phyloP scores from a whole-genome alignment of 2,888 invertebrate species.

The Tetragnatha montana region DNA sequence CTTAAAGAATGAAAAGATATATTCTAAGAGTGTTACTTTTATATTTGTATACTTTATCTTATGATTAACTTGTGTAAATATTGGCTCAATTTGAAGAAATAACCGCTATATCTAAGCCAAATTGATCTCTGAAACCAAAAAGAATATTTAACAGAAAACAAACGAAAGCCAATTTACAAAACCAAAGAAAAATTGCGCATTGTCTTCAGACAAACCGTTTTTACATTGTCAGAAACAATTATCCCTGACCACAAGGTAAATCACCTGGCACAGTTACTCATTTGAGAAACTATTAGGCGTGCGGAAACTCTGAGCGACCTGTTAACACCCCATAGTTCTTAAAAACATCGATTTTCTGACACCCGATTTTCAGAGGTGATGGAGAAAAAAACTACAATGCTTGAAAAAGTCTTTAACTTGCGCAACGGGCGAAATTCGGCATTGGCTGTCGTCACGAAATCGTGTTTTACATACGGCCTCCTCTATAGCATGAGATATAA shows the following conservation, averaged over 20 bases:
- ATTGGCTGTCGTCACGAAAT: slow-evolving; percentile 58
- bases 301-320: slow-evolving; percentile 8
- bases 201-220: not conserved
- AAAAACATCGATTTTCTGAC: not conserved
- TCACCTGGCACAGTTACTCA: slow-evolving; percentile 28
- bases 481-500: slow-evolving; percentile 4
- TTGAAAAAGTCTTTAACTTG: slow-evolving; percentile 14
- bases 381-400: slow-evolving; percentile 13
- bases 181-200: not conserved
- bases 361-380: not conserved
- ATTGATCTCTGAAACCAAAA: not conserved
- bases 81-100: too few species aligned
- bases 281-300: slow-evolving; percentile 3
- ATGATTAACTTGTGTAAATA: too few species aligned
- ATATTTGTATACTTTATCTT: too few species aligned
- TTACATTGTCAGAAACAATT: not conserved
- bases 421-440: slow-evolving; percentile 42
- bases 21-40: too few species aligned
- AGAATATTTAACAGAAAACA: not conserved
- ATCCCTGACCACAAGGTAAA: not conserved
- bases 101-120: not conserved
- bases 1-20: too few species aligned
- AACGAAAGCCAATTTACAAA: not conserved
- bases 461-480: slow-evolving; percentile 48
- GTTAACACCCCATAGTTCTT: slow-evolving; percentile 19